Percentiles rank a stretch among this genome's conserved stretches.
Evolutionary conservation across 2,888 invertebrate genomes (phyloP).

Genomic region (Sabatieria punctata): DNA sequence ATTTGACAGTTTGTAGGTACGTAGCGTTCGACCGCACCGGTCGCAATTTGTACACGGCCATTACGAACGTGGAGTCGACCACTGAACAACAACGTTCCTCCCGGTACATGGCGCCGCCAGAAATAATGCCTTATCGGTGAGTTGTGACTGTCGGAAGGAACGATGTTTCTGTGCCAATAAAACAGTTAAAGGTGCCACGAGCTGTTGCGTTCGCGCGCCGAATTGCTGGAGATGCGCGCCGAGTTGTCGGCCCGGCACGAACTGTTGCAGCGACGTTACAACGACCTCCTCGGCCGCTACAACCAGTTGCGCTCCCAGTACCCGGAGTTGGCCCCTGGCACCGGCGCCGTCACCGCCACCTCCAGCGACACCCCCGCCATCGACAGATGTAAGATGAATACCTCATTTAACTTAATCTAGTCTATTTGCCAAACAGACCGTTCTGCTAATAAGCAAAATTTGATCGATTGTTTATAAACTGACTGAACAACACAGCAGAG

Average conservation of each 20-base stretch:
- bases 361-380: too few relatives aligned
- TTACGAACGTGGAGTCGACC: conserved; percentile 42
- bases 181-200: conserved; percentile 10
- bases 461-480: too few relatives aligned
- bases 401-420: too few relatives aligned
- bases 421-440: too few relatives aligned
- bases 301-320: not conserved
- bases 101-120: conserved; percentile 1
- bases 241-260: conserved; percentile 7
- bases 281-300: conserved; percentile 3
- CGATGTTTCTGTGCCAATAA: too few relatives aligned
- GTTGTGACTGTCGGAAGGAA: not conserved
- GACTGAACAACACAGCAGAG: too few relatives aligned
- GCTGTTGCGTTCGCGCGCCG: conserved; percentile 7
- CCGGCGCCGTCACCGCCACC: too few relatives aligned
- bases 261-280: conserved; percentile 5
- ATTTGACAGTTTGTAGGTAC: too few relatives aligned
- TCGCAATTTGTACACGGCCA: conserved; percentile 63
- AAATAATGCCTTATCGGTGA: conserved; percentile 3
- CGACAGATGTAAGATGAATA: too few relatives aligned
- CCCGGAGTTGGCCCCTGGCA: not conserved
- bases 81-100: not conserved
- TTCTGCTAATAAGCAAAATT: too few relatives aligned
- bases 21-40: conserved; percentile 66
- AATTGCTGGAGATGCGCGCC: conserved; percentile 8